These are phyloP conservation scores for Xiphias gladius DNA, from an alignment of 2,113 vertebrate species.

Conservation along the genomic window DNA sequence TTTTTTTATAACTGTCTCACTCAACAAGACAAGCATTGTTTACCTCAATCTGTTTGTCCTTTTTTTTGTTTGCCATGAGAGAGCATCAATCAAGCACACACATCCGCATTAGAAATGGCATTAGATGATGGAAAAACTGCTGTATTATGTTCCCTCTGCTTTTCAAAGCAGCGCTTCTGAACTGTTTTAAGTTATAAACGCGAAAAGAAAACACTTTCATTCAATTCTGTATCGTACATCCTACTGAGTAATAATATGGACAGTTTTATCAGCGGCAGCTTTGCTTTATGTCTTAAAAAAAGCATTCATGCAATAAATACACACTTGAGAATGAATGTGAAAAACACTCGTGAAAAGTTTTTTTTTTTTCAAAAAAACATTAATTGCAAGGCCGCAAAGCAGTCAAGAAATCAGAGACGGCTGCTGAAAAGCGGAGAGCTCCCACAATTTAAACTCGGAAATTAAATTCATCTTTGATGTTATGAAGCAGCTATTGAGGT, in stretches of 20 bases:
- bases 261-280: not conserved
- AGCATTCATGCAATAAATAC: constrained; percentile 1
- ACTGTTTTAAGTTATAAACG: not conserved
- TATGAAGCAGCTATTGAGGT: constrained; percentile 52
- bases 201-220: constrained; percentile 15
- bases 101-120: not conserved
- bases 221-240: not conserved
- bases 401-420: constrained; percentile 1
- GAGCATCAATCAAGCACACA: constrained; percentile 26
- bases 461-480: constrained; percentile 45
- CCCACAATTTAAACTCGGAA: not conserved
- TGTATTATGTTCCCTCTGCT: not conserved
- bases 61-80: constrained; percentile 13
- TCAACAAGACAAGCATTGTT: constrained; percentile 10
- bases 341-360: constrained; percentile 24
- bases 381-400: constrained; percentile 51
- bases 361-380: constrained; percentile 7
- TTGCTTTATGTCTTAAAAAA: constrained; percentile 35
- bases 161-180: not conserved
- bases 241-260: not conserved
- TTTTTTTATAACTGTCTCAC: no score
- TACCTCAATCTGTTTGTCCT: not conserved
- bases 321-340: constrained; percentile 41
- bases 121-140: constrained; percentile 7
- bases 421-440: constrained; percentile 10